phyloP scores from a whole-genome alignment of 2,113 vertebrate genomes.

The Tragelaphus imberbis region DNA sequence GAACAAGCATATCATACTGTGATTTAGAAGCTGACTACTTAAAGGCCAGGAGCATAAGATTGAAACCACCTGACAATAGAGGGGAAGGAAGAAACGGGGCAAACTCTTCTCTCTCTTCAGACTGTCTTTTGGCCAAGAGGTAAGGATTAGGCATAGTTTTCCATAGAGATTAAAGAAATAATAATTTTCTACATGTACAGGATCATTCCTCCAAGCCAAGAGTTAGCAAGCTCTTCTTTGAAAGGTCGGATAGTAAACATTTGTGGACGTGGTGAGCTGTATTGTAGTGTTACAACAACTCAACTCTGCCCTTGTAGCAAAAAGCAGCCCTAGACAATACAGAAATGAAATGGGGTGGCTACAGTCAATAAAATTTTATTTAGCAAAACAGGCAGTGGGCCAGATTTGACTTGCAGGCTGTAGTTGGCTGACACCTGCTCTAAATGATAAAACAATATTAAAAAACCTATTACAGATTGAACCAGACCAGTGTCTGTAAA shows the following conservation, averaged over 20 bases:
- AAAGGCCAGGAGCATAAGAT: neutral
- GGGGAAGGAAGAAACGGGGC: neutral
- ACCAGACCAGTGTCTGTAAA: neutral
- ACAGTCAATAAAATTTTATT: slow-evolving; percentile 2
- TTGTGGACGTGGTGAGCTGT: neutral
- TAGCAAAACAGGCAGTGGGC: neutral
- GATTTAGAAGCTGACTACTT: neutral
- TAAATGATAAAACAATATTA: neutral
- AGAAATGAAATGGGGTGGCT: neutral
- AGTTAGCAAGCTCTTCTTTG: neutral
- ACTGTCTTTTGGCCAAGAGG: neutral
- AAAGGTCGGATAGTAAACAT: neutral
- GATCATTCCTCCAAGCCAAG: neutral
- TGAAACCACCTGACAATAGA: neutral
- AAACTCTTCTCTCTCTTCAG: neutral
- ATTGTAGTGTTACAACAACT: neutral
- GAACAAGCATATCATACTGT: neutral
- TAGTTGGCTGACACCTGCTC: neutral
- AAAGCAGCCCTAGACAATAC: neutral
- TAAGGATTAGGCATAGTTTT: neutral
- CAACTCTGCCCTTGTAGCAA: neutral
- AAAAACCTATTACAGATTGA: neutral
- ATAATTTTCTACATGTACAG: neutral
- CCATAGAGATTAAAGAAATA: neutral
- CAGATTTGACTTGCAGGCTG: neutral